Conservation (phyloP, 2,113 vertebrate genomes). For the Anhinga anhinga region DNA sequence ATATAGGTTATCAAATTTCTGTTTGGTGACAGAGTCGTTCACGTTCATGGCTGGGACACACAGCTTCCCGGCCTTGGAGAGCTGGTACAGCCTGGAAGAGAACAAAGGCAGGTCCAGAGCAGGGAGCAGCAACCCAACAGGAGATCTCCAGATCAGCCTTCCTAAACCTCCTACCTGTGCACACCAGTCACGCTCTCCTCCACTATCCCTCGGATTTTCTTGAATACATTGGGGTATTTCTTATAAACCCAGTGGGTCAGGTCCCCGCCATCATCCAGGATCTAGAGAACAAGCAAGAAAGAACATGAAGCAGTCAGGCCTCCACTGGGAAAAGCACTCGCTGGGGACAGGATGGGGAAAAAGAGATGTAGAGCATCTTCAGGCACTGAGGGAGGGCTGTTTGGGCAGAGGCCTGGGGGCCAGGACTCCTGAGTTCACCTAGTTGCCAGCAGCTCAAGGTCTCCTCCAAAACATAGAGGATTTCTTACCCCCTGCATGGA, state of each 20-base stretch:
- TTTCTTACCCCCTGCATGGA: not conserved
- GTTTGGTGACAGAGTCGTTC: conserved; percentile 98
- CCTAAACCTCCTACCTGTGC: conserved; percentile 82
- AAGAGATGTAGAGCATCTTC: not conserved
- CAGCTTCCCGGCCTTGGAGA: conserved; percentile 96
- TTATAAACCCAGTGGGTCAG: conserved; percentile 99
- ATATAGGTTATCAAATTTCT: conserved; percentile 99
- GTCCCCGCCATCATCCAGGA: conserved; percentile 97
- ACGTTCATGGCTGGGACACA: conserved; percentile 99
- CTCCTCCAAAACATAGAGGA: not conserved
- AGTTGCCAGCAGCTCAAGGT: not conserved
- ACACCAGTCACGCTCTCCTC: conserved; percentile 99
- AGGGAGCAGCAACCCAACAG: not conserved
- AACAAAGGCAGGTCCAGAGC: conserved; percentile 24
- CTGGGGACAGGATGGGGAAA: not conserved
- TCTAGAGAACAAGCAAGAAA: conserved; percentile 76
- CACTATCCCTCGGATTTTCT: conserved; percentile 95
- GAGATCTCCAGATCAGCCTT: not conserved
- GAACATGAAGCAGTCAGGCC: conserved; percentile 56
- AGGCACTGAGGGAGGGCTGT: not conserved
- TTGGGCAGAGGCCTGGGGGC: not conserved
- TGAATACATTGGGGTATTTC: conserved; percentile 96
- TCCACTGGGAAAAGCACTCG: not conserved
- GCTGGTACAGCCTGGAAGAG: conserved; percentile 89
- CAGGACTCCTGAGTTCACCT: not conserved